Base-by-base conservation (phyloP, 2,888 invertebrate species). In the Nemapogon koenigi region DNA sequence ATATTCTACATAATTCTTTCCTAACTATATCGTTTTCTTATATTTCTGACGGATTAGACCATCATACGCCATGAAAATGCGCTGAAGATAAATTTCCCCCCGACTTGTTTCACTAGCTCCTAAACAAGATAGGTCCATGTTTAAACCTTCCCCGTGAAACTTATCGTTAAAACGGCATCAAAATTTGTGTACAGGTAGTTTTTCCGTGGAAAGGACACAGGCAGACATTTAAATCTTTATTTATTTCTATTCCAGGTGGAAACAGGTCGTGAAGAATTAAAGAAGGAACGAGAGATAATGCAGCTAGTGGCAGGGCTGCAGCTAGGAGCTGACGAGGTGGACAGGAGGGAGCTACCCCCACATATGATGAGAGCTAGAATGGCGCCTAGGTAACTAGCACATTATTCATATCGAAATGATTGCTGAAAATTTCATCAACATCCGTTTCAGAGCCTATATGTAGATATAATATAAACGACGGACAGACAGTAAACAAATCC, bases 291-390 rank as follows among this genome's bases (percentile, higher is more conserved):
- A 2, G 94, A 94, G 76, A 93, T 94, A 49, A 91, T 93, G 70
- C 94, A 94, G 73, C 86, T 94, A 85, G 91, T 94, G 45, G 91
- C 93, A n/a, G 94, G 93, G 14, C 73, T 94, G 50, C 92, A 90
- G 55, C 80, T 94, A 37, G 88, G 88, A 31, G 89, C 89, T 1
- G 91, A 91, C 43, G 87, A 89, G 47, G 67, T 85, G 46, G 89
- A 89, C 59, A 72, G 87, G 32, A 80, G 85, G 16, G 87, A 87
- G 59, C 81, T 84, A 32, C 84, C 86, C 8, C 70, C 75, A 25
- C 76, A 73, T 37, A 50, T 69, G 49, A 35, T 78, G 80, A 52
- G 84, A 68, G 53, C 81, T 79, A 72, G 86, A 81, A 72, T 83
- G 70, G 68, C 69, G 38, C 76, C 69, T 43, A 80, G 72, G 79